These are phyloP conservation scores for Empis livida DNA, from an alignment of 2,888 invertebrate genomes.

Conservation along the genomic window DNA sequence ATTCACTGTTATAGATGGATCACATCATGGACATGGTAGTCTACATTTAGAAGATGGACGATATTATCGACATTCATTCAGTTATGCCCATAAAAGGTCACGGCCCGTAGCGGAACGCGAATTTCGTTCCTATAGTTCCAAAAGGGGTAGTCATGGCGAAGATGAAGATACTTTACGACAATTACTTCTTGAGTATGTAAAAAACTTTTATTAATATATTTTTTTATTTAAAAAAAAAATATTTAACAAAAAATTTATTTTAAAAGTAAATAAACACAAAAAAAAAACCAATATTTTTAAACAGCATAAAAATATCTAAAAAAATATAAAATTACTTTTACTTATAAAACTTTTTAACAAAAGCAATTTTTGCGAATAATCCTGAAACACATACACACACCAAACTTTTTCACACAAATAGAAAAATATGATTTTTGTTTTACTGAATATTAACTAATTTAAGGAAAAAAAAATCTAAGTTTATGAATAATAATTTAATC, in stretches of 20 bases:
- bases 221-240: conserved; percentile 1
- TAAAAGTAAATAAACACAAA: background rate
- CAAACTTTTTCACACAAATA: no score
- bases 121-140: conserved; percentile 15
- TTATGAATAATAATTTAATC: no score
- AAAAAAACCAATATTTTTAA: background rate
- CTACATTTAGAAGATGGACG: conserved; percentile 32
- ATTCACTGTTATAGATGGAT: conserved; percentile 23
- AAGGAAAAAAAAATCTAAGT: no score
- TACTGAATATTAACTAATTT: no score
- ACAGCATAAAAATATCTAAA: no score
- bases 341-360: no score
- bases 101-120: conserved; percentile 33
- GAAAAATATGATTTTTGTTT: no score
- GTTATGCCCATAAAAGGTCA: conserved; percentile 35
- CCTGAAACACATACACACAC: no score
- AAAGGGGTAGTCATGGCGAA: conserved; percentile 42
- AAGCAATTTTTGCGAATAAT: no score
- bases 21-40: conserved; percentile 27
- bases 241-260: conserved; percentile 1
- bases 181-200: conserved; percentile 81
- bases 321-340: no score
- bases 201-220: conserved; percentile 7
- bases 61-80: conserved; percentile 36
- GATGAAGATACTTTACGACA: conserved; percentile 91